A percentile compares a stretch with the other conserved stretches of the same genome.
These are phyloP conservation scores for Cladopsammia gracilis DNA, from an alignment of 64 coral and sea anemone species.

Conservation along the genomic window DNA sequence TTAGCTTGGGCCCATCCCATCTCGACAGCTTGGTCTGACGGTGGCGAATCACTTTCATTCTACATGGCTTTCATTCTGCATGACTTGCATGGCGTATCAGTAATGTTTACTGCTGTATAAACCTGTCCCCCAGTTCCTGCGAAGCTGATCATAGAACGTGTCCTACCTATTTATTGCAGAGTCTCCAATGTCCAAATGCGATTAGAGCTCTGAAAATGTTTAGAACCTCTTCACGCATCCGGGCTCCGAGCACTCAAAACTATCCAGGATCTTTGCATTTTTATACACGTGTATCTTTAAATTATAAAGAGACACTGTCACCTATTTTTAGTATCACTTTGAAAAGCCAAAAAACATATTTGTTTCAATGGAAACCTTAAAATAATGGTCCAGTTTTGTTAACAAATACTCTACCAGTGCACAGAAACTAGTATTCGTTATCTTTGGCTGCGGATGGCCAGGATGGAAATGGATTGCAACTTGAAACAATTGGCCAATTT, in stretches of 20 bases:
- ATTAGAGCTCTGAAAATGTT: slow-evolving; percentile 76
- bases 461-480: too few species aligned
- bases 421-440: too few species aligned
- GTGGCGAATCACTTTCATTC: slow-evolving; percentile 1
- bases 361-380: too few species aligned
- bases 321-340: too few species aligned
- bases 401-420: too few species aligned
- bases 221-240: slow-evolving; percentile 43
- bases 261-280: slow-evolving; percentile 37
- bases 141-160: slow-evolving; percentile 69
- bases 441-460: too few species aligned
- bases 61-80: slow-evolving; percentile 27
- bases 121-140: slow-evolving; percentile 62
- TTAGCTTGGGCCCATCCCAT: slow-evolving; percentile 66
- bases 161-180: slow-evolving; percentile 40
- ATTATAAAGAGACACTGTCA: too few species aligned
- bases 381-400: too few species aligned
- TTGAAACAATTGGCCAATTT: too few species aligned
- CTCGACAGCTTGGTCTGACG: slow-evolving; percentile 34
- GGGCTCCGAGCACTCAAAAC: slow-evolving; percentile 53
- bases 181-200: slow-evolving; percentile 67
- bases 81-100: slow-evolving; percentile 35
- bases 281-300: slow-evolving; percentile 58
- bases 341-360: too few species aligned
- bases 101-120: slow-evolving; percentile 39